A percentile compares a stretch with the other conserved stretches of the same genome.
These are phyloP conservation scores for Procambarus virginalis DNA, from an alignment of 1,140 invertebrate species.

Conservation along the genomic window DNA sequence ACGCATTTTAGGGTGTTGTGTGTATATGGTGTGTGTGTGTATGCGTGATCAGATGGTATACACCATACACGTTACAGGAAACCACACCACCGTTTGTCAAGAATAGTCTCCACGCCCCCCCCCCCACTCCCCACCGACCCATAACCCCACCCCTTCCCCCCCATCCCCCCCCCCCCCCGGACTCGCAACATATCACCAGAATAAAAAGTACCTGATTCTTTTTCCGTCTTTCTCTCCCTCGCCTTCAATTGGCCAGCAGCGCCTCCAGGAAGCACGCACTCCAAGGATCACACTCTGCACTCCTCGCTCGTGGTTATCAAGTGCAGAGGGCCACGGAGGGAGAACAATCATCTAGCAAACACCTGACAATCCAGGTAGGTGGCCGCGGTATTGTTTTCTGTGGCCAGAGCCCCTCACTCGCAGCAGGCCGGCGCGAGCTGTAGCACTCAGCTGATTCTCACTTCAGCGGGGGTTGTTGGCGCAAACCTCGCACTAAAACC, in stretches of 20 bases:
- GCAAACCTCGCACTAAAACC: conserved; percentile 18
- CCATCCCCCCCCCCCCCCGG: too few species aligned
- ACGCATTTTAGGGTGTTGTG: too few species aligned
- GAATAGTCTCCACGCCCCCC: too few species aligned
- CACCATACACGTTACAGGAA: too few species aligned
- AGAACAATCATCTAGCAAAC: neutral
- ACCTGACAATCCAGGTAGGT: neutral
- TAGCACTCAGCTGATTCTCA: conserved; percentile 30
- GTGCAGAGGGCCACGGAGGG: neutral
- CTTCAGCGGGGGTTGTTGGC: conserved; percentile 9
- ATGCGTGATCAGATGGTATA: too few species aligned
- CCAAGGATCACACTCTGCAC: neutral
- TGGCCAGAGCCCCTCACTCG: neutral
- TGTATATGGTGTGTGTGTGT: too few species aligned
- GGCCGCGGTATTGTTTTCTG: neutral
- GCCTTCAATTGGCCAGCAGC: neutral
- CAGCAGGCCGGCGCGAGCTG: neutral
- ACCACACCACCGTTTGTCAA: too few species aligned
- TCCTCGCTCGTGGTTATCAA: neutral
- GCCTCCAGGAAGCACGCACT: neutral
- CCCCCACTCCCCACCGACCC: too few species aligned
- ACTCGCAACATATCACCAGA: neutral
- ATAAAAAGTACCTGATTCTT: neutral
- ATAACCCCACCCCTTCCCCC: too few species aligned
- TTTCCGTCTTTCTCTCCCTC: neutral